Conservation (phyloP, 2,888 invertebrate species). For the Chaetogeoica ovagalla region DNA sequence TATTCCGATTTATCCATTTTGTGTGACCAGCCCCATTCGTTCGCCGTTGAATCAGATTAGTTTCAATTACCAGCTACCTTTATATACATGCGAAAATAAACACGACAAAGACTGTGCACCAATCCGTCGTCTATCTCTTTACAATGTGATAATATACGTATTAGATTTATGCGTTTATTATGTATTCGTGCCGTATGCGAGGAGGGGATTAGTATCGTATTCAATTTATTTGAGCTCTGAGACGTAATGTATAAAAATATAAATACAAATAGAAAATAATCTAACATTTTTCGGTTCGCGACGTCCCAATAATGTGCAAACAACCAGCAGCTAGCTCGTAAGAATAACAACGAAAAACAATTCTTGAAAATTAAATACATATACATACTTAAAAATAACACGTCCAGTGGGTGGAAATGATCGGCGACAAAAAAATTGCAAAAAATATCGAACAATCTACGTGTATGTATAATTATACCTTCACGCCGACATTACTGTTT, state of each 20-base stretch:
- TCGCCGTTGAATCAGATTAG: too few species aligned
- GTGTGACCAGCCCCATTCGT: too few species aligned
- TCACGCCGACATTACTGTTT: too few species aligned
- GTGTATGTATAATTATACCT: too few species aligned
- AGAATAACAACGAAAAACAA: background rate
- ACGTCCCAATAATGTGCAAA: constrained; percentile 9
- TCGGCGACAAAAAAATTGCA: too few species aligned
- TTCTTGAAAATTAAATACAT: too few species aligned
- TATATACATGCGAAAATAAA: too few species aligned
- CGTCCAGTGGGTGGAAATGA: too few species aligned
- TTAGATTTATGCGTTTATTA: background rate
- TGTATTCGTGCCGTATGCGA: background rate
- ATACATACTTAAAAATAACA: too few species aligned
- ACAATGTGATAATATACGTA: background rate
- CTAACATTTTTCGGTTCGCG: background rate
- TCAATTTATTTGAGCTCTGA: constrained; percentile 16
- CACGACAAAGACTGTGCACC: background rate
- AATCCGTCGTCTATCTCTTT: background rate
- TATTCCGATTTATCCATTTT: too few species aligned
- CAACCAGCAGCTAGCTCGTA: background rate
- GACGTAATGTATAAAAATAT: background rate
- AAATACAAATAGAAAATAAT: background rate
- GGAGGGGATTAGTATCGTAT: constrained; percentile 15
- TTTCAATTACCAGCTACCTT: too few species aligned
- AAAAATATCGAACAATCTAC: too few species aligned